Evolutionary conservation across 2,888 invertebrate genomes (phyloP).

Genomic region (Luperina testacea): DNA sequence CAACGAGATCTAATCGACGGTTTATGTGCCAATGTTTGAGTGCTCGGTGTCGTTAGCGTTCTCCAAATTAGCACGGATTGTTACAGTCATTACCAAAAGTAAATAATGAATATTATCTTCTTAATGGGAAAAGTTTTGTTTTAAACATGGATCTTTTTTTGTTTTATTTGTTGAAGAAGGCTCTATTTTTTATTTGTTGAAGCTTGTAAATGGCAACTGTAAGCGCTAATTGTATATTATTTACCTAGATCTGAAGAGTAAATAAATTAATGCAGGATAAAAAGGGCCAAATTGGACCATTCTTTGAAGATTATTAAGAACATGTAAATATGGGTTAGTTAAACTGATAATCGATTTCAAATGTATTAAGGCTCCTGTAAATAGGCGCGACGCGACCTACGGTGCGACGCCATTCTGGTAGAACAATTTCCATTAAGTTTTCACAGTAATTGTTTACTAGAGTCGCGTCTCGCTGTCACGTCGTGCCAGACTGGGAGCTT

Average conservation of each 20-base stretch:
- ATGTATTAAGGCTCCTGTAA: not conserved
- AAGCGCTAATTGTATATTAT: not conserved
- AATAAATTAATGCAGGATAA: not conserved
- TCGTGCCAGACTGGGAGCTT: no score
- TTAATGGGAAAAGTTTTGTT: not conserved
- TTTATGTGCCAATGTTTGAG: not conserved
- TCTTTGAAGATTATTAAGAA: no score
- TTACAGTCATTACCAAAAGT: not conserved
- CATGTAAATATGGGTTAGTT: not conserved
- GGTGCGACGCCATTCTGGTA: not conserved
- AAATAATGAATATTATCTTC: not conserved
- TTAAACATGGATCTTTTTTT: not conserved
- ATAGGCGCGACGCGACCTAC: not conserved
- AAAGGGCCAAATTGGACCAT: not conserved
- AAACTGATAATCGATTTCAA: not conserved
- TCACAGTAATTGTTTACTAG: no score
- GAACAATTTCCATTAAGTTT: no score
- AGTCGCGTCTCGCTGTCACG: no score
- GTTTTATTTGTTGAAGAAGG: not conserved
- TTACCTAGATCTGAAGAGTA: not conserved
- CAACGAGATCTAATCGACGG: constrained; percentile 6
- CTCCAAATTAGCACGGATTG: not conserved
- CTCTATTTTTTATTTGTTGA: not conserved
- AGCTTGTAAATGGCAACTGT: not conserved
- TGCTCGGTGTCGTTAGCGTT: not conserved